Base-by-base conservation (phyloP, 2,888 invertebrate species). In the Metallyticus violacea region DNA sequence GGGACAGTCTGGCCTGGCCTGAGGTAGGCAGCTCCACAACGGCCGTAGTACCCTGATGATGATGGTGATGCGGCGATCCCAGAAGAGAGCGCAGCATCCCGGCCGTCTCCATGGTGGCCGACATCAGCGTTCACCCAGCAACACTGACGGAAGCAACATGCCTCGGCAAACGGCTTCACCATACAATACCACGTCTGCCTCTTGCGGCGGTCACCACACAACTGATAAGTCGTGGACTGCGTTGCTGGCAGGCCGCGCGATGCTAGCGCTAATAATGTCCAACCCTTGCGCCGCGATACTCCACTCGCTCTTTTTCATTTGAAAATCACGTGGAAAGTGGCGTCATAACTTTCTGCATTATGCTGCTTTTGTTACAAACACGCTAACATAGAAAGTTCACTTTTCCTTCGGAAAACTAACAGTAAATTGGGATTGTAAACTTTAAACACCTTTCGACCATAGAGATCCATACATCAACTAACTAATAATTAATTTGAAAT, bases 71-170 rank as follows among this genome's bases (percentile, higher is more conserved):
- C 85, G 85, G 88, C 85, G 87, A 89, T 90, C 92, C 91, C 89
- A 92, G 91, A 92, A 92, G 93, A 90, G 92, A 92, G 92, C 91
- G 93, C 92, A 91, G 93, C 93, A 92, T 91, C 87, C 90, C 89
- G 88, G 88, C 90, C 90, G 90, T 91, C 91, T 90, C 91, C 91
- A 89, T 92, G 91, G 91, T 92, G 91, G 91, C 89, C 87, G 27
- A 62, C 40, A 62, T 62, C 40, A 62, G 40, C 22, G 15, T 4
- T 62, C 40, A 9, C 40, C 40, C 40, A 62, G 40, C 22, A 62
- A 0, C 9, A 15, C 40, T 62, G 40, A 62, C 40, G 40, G 40
- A 22, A 62, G 40, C 3, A 62, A 62, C 40, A 62, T 62, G 15
- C 15, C 40, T 62, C 40, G 40, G 40, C 40, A 4, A 62, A 15